These are phyloP conservation scores for Nicator chloris DNA, from an alignment of 2,113 vertebrate genomes.

Conservation along the genomic window DNA sequence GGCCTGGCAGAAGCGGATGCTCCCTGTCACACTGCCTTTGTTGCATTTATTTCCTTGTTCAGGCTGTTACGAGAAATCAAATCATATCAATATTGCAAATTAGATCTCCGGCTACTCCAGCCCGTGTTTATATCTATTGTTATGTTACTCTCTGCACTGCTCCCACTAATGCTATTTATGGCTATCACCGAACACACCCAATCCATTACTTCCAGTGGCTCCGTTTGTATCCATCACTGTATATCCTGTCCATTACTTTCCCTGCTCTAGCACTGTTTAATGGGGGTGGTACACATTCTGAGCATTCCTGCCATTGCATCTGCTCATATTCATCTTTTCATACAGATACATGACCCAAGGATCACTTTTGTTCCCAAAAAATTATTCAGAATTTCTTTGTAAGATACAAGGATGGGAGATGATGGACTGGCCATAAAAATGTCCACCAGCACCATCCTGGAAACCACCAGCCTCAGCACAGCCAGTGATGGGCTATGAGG, in stretches of 20 bases:
- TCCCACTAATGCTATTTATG: slow-evolving; percentile 47
- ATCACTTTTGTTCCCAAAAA: background rate
- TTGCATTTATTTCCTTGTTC: background rate
- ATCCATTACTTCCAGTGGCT: background rate
- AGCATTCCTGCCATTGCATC: background rate
- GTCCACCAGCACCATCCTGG: background rate
- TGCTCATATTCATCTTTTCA: background rate
- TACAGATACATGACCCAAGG: background rate
- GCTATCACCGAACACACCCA: background rate
- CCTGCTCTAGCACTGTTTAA: background rate
- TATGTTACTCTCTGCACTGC: background rate
- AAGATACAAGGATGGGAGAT: background rate
- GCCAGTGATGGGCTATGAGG: fast-evolving
- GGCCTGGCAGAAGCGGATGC: fast-evolving
- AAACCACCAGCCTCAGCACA: background rate
- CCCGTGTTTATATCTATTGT: background rate
- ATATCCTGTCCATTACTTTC: background rate
- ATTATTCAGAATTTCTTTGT: background rate
- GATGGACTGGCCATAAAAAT: background rate
- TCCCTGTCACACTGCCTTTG: background rate
- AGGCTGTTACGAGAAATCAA: background rate
- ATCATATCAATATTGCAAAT: background rate
- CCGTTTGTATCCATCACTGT: background rate
- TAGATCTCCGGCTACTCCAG: background rate
- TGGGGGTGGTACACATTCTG: background rate